Percentiles rank a stretch among this genome's conserved stretches.
phyloP scores from a whole-genome alignment of 2,888 invertebrate species.

The Acrocyrtus sp. region DNA sequence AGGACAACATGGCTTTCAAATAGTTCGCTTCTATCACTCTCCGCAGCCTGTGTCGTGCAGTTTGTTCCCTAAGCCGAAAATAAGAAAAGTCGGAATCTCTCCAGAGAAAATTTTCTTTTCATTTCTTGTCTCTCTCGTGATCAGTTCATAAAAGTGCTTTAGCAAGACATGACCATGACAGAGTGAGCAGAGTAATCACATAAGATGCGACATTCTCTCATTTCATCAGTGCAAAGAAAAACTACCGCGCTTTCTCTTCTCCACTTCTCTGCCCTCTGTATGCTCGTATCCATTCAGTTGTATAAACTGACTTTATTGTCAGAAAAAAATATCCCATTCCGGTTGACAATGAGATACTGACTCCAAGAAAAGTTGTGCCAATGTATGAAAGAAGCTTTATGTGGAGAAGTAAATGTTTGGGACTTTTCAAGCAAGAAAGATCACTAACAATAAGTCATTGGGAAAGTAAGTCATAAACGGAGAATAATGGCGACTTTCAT shows the following conservation, averaged over 20 bases:
- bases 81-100: conserved; percentile 14
- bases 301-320: too few species aligned
- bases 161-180: conserved; percentile 16
- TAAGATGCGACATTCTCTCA: conserved; percentile 21
- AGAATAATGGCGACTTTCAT: too few species aligned
- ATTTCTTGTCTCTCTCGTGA: conserved; percentile 8
- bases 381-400: too few species aligned
- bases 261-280: too few species aligned
- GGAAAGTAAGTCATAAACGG: too few species aligned
- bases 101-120: conserved; percentile 22
- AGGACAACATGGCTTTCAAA: conserved; percentile 10
- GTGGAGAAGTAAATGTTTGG: too few species aligned
- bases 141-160: neutral
- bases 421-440: too few species aligned
- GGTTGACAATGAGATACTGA: too few species aligned
- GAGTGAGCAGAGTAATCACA: conserved; percentile 34
- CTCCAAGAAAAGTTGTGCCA: too few species aligned
- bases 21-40: neutral
- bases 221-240: conserved; percentile 7
- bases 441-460: too few species aligned
- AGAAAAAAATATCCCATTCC: too few species aligned
- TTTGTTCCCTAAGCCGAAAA: neutral
- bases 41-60: neutral
- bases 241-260: neutral
- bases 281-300: too few species aligned